Evolutionary conservation across 2,113 vertebrate genomes (phyloP).

Genomic region (Albula goreensis): DNA sequence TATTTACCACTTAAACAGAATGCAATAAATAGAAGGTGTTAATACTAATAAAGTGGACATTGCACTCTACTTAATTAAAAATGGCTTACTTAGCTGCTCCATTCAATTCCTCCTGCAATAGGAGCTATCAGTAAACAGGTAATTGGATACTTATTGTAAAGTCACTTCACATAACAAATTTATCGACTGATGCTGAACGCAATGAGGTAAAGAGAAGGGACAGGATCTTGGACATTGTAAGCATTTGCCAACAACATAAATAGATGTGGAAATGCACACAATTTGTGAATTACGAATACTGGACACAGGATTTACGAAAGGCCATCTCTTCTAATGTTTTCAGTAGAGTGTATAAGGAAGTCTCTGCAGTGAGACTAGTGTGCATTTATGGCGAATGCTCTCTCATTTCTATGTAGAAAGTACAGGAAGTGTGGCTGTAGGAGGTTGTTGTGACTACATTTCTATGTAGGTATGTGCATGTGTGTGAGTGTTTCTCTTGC

Average conservation of each 20-base stretch:
- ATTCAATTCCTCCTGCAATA: background rate
- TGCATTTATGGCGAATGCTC: background rate
- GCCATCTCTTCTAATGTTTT: background rate
- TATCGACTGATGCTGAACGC: constrained; percentile 1
- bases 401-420: background rate
- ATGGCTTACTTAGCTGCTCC: constrained; percentile 14
- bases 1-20: constrained; percentile 7
- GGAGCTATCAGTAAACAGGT: background rate
- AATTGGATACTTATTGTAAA: constrained; percentile 8
- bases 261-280: background rate
- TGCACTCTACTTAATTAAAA: constrained; percentile 15
- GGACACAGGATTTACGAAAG: background rate
- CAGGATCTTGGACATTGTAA: background rate
- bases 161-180: background rate
- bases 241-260: background rate
- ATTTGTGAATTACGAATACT: background rate
- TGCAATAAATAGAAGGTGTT: constrained; percentile 1
- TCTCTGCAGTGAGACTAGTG: background rate
- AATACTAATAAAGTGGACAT: background rate
- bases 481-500: background rate
- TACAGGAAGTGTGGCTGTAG: too few species aligned
- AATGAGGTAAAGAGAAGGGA: background rate
- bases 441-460: too few species aligned
- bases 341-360: background rate
- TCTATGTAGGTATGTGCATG: background rate